Percentiles rank a stretch among this genome's conserved stretches.
Evolutionary conservation across 2,113 vertebrate species (phyloP).

Genomic region (Callithrix jacchus): DNA sequence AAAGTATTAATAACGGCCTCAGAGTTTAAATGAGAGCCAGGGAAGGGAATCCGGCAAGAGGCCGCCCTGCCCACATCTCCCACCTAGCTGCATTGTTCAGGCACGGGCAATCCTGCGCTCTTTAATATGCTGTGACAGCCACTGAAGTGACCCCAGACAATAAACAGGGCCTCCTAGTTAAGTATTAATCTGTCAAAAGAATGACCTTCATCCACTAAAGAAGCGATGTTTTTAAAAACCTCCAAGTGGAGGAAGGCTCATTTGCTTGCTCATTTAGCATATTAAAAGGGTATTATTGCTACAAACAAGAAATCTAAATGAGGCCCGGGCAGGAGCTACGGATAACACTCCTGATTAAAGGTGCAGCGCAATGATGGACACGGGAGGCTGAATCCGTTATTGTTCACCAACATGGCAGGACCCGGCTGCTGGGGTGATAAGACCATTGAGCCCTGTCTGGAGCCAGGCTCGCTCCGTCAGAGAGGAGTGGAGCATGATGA

Average conservation of each 20-base stretch:
- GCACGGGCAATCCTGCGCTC: background rate
- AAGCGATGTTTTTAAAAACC: conserved; percentile 74
- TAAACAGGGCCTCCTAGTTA: conserved; percentile 44
- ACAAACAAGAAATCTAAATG: conserved; percentile 83
- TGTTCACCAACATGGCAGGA: conserved; percentile 66
- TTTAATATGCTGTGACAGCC: conserved; percentile 64
- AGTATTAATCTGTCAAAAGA: conserved; percentile 71
- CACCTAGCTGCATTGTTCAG: background rate
- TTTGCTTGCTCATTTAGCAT: conserved; percentile 82
- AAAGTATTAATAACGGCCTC: conserved; percentile 74
- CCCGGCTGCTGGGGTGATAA: background rate
- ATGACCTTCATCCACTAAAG: conserved; percentile 79
- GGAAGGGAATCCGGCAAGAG: rapidly evolving
- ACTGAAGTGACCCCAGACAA: conserved; percentile 64
- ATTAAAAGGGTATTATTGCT: conserved; percentile 85
- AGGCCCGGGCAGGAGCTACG: conserved; percentile 72
- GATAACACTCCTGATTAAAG: conserved; percentile 80
- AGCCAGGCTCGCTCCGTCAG: rapidly evolving
- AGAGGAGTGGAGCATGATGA: rapidly evolving
- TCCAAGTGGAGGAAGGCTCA: conserved; percentile 72
- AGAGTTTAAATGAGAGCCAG: conserved; percentile 65
- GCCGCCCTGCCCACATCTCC: background rate
- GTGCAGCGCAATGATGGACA: conserved; percentile 74
- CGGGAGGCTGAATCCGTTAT: conserved; percentile 30
- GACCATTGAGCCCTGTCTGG: rapidly evolving